phyloP scores from a whole-genome alignment of 2,113 vertebrate species.

The Tympanuchus pallidicinctus region DNA sequence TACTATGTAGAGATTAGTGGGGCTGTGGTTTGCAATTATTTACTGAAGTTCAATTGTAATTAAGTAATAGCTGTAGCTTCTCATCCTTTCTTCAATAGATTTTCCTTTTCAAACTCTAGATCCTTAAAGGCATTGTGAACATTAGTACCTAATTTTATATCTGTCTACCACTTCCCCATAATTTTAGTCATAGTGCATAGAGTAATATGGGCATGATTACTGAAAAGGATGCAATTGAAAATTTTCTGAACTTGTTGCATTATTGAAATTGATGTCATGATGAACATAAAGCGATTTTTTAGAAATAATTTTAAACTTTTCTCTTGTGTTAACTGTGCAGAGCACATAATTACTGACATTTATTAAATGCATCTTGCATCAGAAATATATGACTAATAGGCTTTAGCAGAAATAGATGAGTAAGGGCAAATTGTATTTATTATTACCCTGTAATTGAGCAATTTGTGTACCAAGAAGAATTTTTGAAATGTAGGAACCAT shows the following conservation, averaged over 20 bases:
- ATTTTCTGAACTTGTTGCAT: not conserved
- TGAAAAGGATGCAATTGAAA: not conserved
- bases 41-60: not conserved
- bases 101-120: not conserved
- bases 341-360: slow-evolving; percentile 3
- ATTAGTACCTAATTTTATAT: not conserved
- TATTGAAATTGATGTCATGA: not conserved
- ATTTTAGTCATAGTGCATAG: not conserved
- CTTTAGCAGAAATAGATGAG: not conserved
- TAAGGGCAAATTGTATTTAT: not conserved
- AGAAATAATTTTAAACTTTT: slow-evolving; percentile 12
- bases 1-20: not conserved
- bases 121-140: not conserved
- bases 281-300: not conserved
- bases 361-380: not conserved
- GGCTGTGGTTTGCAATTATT: not conserved
- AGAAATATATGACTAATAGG: slow-evolving; percentile 2
- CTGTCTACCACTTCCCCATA: not conserved
- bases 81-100: not conserved
- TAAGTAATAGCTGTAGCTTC: not conserved
- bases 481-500: not conserved
- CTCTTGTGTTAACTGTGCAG: not conserved
- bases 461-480: not conserved
- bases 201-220: not conserved
- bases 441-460: not conserved